Conservation (phyloP, 1,140 invertebrate genomes). For the Drosophila sechellia region DNA sequence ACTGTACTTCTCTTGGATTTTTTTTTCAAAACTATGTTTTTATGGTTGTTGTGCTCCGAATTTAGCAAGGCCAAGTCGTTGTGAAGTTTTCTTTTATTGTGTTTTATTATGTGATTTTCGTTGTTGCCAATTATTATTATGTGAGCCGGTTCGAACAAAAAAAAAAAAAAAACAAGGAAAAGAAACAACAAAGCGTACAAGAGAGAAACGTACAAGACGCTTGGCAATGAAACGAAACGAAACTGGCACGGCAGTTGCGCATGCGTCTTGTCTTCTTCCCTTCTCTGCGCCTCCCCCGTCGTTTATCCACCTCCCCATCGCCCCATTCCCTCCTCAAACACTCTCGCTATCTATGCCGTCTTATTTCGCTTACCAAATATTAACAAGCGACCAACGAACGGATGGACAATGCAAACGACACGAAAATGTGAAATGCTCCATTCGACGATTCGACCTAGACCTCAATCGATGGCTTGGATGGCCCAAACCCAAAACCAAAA, state of each 20-base stretch:
- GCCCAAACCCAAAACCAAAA: constrained; percentile 36
- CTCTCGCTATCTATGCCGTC: constrained; percentile 46
- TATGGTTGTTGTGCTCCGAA: constrained; percentile 78
- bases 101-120: constrained; percentile 80
- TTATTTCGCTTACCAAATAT: constrained; percentile 69
- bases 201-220: constrained; percentile 43
- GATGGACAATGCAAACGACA: constrained; percentile 77
- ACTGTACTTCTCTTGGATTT: constrained; percentile 7
- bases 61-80: constrained; percentile 79
- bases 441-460: constrained; percentile 78
- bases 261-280: constrained; percentile 46
- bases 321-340: constrained; percentile 9
- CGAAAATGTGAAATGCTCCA: constrained; percentile 82
- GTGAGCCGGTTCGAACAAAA: constrained; percentile 57
- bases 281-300: not conserved
- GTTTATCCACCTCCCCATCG: not conserved
- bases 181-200: constrained; percentile 21
- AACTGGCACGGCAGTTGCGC: constrained; percentile 70
- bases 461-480: constrained; percentile 74
- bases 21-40: constrained; percentile 34
- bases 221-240: constrained; percentile 70
- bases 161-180: constrained; percentile 6
- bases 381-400: constrained; percentile 40
- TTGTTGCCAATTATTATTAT: constrained; percentile 77
- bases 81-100: constrained; percentile 82